phyloP scores from a whole-genome alignment of 2,888 invertebrate species.

The Apotomis betuletana region DNA sequence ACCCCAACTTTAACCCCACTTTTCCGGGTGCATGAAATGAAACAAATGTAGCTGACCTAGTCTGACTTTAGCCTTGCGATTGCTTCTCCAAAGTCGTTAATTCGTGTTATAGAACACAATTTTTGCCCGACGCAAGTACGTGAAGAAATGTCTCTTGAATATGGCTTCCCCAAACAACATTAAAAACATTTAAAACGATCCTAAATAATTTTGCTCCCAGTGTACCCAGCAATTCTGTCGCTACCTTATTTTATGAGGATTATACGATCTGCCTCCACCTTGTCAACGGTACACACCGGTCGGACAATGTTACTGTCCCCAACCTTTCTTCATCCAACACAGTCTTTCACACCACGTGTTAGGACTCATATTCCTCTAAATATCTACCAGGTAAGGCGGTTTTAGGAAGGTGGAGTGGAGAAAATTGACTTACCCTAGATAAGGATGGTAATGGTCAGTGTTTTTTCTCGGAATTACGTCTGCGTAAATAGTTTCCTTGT shows the following conservation, averaged over 20 bases:
- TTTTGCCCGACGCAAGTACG: too few relatives aligned
- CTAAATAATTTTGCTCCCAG: constrained; percentile 50
- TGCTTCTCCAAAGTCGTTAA: too few relatives aligned
- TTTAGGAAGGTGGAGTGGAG: constrained; percentile 62
- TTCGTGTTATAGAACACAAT: too few relatives aligned
- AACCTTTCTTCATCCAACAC: constrained; percentile 43
- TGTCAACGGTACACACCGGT: constrained; percentile 80
- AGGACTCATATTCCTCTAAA: constrained; percentile 49
- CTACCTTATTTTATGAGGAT: constrained; percentile 82
- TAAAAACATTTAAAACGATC: neutral
- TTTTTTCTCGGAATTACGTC: constrained; percentile 77
- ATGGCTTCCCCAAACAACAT: too few relatives aligned
- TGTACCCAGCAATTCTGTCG: constrained; percentile 61
- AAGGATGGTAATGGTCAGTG: constrained; percentile 76
- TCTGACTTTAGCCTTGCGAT: too few relatives aligned
- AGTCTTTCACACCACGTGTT: constrained; percentile 43
- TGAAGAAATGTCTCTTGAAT: too few relatives aligned
- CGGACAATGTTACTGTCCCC: constrained; percentile 67
- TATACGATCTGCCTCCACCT: constrained; percentile 81
- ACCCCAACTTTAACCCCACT: too few relatives aligned
- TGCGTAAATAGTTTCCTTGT: constrained; percentile 68
- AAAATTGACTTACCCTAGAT: constrained; percentile 82
- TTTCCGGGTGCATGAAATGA: too few relatives aligned
- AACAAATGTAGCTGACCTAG: too few relatives aligned
- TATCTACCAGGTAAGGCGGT: constrained; percentile 42